Percentiles rank a stretch among this genome's conserved stretches.
Conservation (phyloP, 2,113 vertebrate genomes). For the Dicaeum eximium region DNA sequence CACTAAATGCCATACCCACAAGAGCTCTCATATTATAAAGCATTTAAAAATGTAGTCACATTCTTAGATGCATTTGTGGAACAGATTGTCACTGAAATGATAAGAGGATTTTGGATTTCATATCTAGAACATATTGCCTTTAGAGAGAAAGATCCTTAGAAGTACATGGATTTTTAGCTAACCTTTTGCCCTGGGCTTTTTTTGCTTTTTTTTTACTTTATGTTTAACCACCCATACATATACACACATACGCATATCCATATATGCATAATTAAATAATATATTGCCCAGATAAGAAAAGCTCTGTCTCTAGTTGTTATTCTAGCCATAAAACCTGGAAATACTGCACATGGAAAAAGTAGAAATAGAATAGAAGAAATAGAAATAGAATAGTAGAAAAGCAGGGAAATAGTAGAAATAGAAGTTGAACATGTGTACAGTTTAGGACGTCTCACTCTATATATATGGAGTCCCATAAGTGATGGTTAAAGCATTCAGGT, state of each 20-base stretch:
- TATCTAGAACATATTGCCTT: not conserved
- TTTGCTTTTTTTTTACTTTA: not conserved
- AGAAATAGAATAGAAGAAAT: not conserved
- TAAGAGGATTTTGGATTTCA: not conserved
- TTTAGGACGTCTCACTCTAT: not conserved
- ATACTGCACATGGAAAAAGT: not conserved
- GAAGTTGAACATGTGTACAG: not conserved
- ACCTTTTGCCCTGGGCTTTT: not conserved
- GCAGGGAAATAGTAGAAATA: not conserved
- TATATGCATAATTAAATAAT: not conserved
- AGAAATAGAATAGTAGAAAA: too few relatives aligned
- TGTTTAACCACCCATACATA: not conserved
- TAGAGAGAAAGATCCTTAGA: not conserved
- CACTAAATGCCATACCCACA: not conserved
- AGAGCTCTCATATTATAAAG: not conserved
- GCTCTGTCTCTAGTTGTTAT: not conserved
- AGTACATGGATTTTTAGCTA: not conserved
- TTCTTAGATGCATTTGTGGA: not conserved
- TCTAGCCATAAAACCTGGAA: not conserved
- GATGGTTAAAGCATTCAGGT: not conserved
- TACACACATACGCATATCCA: rapidly evolving
- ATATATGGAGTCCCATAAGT: not conserved
- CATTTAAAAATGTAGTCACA: not conserved
- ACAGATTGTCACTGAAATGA: not conserved
- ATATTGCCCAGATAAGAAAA: not conserved